These are phyloP conservation scores for Sylvilagus floridanus DNA, from an alignment of 2,797 vertebrate genomes.

Conservation along the genomic window DNA sequence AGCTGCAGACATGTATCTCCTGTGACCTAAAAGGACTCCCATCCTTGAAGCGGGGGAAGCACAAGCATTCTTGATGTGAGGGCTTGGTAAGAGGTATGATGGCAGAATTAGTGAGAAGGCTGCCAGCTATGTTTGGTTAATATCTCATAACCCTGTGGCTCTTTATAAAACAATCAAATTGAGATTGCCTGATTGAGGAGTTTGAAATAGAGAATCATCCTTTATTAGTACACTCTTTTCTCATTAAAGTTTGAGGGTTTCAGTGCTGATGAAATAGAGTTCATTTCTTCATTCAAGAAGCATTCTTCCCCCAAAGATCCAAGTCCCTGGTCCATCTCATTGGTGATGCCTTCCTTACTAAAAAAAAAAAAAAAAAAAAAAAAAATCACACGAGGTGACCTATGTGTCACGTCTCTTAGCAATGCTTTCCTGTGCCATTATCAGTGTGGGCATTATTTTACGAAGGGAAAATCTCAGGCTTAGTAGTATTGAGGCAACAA, in stretches of 20 bases:
- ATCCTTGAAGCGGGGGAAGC: background rate
- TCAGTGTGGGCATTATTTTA: background rate
- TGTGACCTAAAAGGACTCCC: background rate
- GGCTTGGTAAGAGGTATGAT: background rate
- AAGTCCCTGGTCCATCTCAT: too few species aligned
- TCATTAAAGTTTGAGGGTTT: background rate
- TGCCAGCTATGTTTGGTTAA: background rate
- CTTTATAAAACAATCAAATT: background rate
- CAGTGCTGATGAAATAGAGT: background rate
- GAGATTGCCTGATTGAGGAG: background rate
- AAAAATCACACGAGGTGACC: background rate
- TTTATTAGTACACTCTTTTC: background rate
- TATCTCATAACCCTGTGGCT: background rate
- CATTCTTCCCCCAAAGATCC: background rate
- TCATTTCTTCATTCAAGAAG: background rate
- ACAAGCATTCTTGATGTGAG: background rate
- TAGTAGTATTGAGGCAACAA: background rate
- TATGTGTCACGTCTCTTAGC: background rate
- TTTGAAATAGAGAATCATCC: conserved; percentile 27
- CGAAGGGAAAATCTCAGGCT: background rate
- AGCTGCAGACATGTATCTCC: conserved; percentile 25
- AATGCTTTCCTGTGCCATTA: background rate
- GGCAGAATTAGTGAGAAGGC: background rate
- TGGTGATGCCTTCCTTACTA: background rate
- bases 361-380: background rate